A percentile compares a stretch with the other conserved stretches of the same genome.
Conservation (phyloP, 1,140 invertebrate species). For the Epicauta chinensis region DNA sequence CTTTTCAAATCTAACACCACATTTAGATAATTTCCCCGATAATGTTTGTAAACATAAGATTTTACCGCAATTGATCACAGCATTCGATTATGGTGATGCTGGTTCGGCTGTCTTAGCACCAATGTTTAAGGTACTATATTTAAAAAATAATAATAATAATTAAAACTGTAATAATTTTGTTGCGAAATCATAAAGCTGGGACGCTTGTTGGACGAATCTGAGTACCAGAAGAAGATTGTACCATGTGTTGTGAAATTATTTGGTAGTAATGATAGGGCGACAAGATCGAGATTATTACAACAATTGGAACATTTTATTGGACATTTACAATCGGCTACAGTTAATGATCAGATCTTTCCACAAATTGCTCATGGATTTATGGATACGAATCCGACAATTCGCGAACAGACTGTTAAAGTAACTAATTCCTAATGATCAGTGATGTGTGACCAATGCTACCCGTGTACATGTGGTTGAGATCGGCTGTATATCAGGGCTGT, state of each 20-base stretch:
- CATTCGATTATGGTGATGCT: constrained; percentile 92
- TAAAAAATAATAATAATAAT: constrained; percentile 1
- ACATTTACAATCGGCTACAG: constrained; percentile 61
- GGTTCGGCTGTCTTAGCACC: constrained; percentile 81
- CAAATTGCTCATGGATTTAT: constrained; percentile 90
- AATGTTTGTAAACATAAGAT: constrained; percentile 92
- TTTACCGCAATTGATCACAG: constrained; percentile 86
- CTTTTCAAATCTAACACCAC: constrained; percentile 76
- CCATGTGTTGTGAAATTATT: constrained; percentile 97
- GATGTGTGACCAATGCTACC: too few relatives aligned
- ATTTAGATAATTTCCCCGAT: constrained; percentile 88
- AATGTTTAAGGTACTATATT: constrained; percentile 66
- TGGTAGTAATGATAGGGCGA: constrained; percentile 89
- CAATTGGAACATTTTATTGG: constrained; percentile 80
- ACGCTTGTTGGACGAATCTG: constrained; percentile 75
- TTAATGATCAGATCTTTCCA: constrained; percentile 87
- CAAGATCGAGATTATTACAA: constrained; percentile 85
- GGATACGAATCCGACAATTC: constrained; percentile 92
- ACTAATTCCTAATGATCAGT: constrained; percentile 19
- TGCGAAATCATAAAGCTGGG: constrained; percentile 61
- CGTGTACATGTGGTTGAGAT: neutral
- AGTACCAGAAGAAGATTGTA: constrained; percentile 95
- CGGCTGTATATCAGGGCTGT: too few relatives aligned
- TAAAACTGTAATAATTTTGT: neutral
- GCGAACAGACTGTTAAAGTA: constrained; percentile 96